Conservation (phyloP, 2,888 invertebrate species). For the Melitaea athalia region DNA sequence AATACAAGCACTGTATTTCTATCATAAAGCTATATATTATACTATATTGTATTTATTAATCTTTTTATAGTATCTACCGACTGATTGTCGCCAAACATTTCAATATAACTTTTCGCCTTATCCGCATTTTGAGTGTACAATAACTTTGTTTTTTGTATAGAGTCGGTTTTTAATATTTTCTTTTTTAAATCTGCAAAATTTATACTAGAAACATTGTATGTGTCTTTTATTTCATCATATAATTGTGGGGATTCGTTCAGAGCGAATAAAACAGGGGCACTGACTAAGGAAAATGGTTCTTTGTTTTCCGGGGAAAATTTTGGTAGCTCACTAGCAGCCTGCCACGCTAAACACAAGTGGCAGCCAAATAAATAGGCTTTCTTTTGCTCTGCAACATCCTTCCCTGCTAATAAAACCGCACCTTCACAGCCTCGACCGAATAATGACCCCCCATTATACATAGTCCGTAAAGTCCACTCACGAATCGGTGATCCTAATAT, state of each 20-base stretch:
- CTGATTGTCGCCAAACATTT: conserved; percentile 66
- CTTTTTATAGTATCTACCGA: conserved; percentile 66
- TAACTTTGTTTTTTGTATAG: conserved; percentile 61
- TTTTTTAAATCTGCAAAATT: conserved; percentile 80
- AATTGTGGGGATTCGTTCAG: conserved; percentile 87
- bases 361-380: conserved; percentile 90
- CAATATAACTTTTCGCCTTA: conserved; percentile 60
- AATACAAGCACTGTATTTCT: too few relatives aligned
- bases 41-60: conserved; percentile 63
- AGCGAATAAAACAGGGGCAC: conserved; percentile 92
- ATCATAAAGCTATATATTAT: background rate
- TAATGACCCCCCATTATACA: conserved; percentile 85
- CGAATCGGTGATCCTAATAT: conserved; percentile 81
- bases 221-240: conserved; percentile 80
- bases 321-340: conserved; percentile 81
- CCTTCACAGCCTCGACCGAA: conserved; percentile 91
- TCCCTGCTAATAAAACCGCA: conserved; percentile 88
- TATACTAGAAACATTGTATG: conserved; percentile 82
- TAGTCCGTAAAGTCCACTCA: conserved; percentile 88
- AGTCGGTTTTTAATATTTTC: conserved; percentile 65
- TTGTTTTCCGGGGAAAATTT: conserved; percentile 81
- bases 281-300: conserved; percentile 85
- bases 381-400: conserved; percentile 84
- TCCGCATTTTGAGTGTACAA: conserved; percentile 61
- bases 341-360: conserved; percentile 91